Conservation (phyloP, 2,888 invertebrate species). For the Agapostemon virescens region DNA sequence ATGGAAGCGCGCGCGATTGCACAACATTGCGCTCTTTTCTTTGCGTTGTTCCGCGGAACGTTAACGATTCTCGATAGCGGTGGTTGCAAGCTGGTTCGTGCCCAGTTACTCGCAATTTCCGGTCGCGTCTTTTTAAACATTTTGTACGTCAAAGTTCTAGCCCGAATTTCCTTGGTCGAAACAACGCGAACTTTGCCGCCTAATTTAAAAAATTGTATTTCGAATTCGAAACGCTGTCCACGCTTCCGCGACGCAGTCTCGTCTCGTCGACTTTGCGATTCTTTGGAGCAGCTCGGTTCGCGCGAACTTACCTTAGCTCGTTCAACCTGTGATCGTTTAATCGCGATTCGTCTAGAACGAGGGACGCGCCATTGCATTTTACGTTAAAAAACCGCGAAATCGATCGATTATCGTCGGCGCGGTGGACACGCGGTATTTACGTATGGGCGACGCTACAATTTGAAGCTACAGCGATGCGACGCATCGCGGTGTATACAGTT, state of each 20-base stretch:
- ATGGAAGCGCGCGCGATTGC: neutral
- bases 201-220: neutral
- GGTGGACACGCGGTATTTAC: neutral
- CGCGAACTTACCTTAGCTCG: neutral
- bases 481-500: neutral
- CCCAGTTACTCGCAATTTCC: too few species aligned
- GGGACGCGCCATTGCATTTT: neutral
- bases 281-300: neutral
- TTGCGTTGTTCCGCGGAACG: neutral
- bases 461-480: neutral
- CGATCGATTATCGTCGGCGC: too few species aligned
- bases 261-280: neutral
- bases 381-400: neutral
- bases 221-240: neutral
- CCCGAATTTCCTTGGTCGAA: neutral
- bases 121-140: too few species aligned
- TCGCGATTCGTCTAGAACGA: neutral
- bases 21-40: neutral
- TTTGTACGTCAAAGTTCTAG: too few species aligned
- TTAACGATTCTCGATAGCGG: neutral
- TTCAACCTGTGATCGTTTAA: neutral
- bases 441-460: neutral
- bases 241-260: neutral
- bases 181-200: neutral
- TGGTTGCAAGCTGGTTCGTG: neutral